A percentile compares a stretch with the other conserved stretches of the same genome.
Conservation (phyloP, 92 coral and sea anemone genomes). For the Porites rus region DNA sequence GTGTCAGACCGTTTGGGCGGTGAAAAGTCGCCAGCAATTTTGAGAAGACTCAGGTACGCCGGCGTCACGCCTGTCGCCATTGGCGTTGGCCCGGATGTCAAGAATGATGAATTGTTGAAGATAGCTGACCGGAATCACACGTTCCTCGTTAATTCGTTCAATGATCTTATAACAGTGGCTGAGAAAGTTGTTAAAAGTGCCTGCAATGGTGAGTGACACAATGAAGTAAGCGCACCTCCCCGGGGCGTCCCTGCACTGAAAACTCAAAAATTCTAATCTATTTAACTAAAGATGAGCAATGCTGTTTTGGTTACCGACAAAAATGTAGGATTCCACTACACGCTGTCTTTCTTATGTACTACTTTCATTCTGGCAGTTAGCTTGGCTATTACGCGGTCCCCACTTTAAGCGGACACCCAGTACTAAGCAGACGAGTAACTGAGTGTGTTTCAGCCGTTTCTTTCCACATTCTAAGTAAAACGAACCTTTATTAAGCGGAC, state of each 20-base stretch:
- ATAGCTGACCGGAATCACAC: slow-evolving; percentile 73
- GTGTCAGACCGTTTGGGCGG: slow-evolving; percentile 80
- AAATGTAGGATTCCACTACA: too few relatives aligned
- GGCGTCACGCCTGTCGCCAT: slow-evolving; percentile 86
- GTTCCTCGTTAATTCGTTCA: slow-evolving; percentile 76
- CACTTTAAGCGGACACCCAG: too few relatives aligned
- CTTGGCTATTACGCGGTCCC: too few relatives aligned
- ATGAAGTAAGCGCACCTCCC: background rate
- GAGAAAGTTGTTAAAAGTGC: slow-evolving; percentile 87
- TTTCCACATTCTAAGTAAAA: too few relatives aligned
- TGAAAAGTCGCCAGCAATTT: slow-evolving; percentile 77
- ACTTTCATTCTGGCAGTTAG: too few relatives aligned
- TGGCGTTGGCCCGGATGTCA: slow-evolving; percentile 79
- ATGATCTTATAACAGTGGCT: slow-evolving; percentile 80
- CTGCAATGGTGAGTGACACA: slow-evolving; percentile 76
- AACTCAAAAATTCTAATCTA: too few relatives aligned
- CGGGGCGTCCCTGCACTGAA: background rate
- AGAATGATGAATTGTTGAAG: slow-evolving; percentile 63
- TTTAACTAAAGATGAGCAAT: too few relatives aligned
- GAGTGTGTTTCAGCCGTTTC: too few relatives aligned
- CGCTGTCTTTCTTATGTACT: too few relatives aligned
- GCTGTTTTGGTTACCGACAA: too few relatives aligned
- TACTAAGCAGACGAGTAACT: too few relatives aligned
- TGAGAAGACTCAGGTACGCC: slow-evolving; percentile 74
- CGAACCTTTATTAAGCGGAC: too few relatives aligned